Evolutionary conservation across 2,888 invertebrate genomes (phyloP), one percentile per base, ranked within the genome.

Genomic region (Ceramica pisi): DNA sequence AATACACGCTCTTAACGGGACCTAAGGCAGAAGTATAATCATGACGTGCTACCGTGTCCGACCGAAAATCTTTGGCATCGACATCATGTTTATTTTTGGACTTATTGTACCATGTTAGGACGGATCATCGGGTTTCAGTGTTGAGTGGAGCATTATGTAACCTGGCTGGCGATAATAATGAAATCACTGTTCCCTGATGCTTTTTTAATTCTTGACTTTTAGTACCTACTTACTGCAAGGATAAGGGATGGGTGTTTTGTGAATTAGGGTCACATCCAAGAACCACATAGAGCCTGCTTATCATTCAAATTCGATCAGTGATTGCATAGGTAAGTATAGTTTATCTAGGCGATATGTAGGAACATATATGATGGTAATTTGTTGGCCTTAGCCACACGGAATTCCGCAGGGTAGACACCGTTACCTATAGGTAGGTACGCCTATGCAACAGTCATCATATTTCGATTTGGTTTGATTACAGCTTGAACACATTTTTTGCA

Each of bases 401-500:
- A 74, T 69, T 64, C 38, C 50, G 21, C n/a, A 26, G 48, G 26
- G 19, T 41, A 55, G 26, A 19, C 59, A 56, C 12, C 16, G 69
- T 66, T 51, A 77, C 67, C 31, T 31, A 2, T 5, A 31, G 0
- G 46, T 5, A 31, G 0, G 46, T 46, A 78, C 57, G 50, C 57
- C 41, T 53, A 14, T 26, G 41, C 53, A 16, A 26, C 44, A 26
- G n/a, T 48, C 41, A 62, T 76, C 57, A 71, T 66, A 61, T 76
- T 71, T 66, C 48, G 53, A 66, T 76, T 71, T 62, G 61, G 57
- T 71, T 66, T 77, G 61, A 57, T 65, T 70, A 46, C 31, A 70
- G 19, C 26, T 50, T 55, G 46, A 62, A 56, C 31, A 62, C 23
- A 31, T 67, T 67, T 67, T 67, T 67, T 57, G 56, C 61, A 46